Base-by-base conservation (phyloP, 2,888 invertebrate species). In the Bimastos eiseni region DNA sequence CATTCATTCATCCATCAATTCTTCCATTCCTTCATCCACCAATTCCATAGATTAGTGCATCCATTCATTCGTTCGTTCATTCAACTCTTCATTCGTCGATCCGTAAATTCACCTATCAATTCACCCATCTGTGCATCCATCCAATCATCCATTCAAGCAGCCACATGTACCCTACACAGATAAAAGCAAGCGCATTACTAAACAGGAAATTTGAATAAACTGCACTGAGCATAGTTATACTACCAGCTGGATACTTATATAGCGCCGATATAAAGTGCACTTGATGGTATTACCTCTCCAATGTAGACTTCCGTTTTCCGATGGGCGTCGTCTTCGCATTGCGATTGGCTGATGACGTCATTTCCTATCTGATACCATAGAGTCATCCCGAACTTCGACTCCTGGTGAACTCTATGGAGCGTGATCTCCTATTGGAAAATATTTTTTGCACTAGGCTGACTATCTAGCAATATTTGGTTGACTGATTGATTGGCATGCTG, bases 331-430 rank as follows among this genome's bases (percentile, higher is more conserved):
- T 15, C 30, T 86, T 8, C 37, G 6, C 4, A 15, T 86, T n/a
- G n/a, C n/a, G n/a, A n/a, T n/a, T n/a, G 86, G 34, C 36, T n/a
- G 37, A 0, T 34, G 86, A 86, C 86, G 86, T 86, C 86, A 86
- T 33, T 86, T 86, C 86, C 86, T 36, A 5, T 86, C 86, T 86
- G 86, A 15, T 86, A 86, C 86, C 86, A 86, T 13, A 86, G 86
- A 34, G 86, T 86, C 86, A 86, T 36, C 24, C 86, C 86, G 37
- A 86, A 86, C 86, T 86, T 86, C 19, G 24, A 19, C 36, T 86
- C 86, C 37, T 86, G 34, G 21, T 37, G 34, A 37, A 34, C 37
- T 86, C 86, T 86, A 15, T 86, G 86, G 5, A 86, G 37, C 21
- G 86, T 86, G 34, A 86, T 37, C n/a, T 86, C 86, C 86, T 86